These are phyloP conservation scores for Acanthacorydalis orientalis DNA, from an alignment of 2,888 invertebrate genomes.

Conservation along the genomic window DNA sequence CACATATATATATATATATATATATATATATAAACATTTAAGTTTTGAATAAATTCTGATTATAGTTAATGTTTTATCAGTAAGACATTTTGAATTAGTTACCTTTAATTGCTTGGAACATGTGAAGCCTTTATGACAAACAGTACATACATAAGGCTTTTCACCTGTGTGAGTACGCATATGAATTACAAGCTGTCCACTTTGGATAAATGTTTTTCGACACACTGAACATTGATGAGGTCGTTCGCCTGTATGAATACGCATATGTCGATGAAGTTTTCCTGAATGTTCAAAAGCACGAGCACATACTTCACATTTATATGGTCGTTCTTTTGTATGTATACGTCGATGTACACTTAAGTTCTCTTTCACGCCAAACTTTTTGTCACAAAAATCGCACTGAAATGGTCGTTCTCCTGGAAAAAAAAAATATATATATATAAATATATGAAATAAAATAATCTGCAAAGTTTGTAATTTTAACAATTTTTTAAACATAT, in stretches of 20 bases:
- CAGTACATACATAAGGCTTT: slow-evolving; percentile 63
- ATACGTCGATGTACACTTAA: slow-evolving; percentile 77
- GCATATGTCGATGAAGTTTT: slow-evolving; percentile 76
- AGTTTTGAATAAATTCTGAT: too few relatives aligned
- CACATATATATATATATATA: too few relatives aligned
- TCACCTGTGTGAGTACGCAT: slow-evolving; percentile 76
- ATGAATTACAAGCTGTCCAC: slow-evolving; percentile 80
- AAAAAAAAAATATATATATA: neutral
- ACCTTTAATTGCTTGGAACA: slow-evolving; percentile 75
- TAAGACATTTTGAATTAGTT: neutral
- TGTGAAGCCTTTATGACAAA: slow-evolving; percentile 82
- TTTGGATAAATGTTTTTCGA: slow-evolving; percentile 79
- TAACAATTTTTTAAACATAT: neutral
- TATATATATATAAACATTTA: too few relatives aligned
- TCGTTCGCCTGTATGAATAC: slow-evolving; percentile 79
- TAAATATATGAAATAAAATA: neutral
- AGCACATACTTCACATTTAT: slow-evolving; percentile 75
- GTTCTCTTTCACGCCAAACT: slow-evolving; percentile 85
- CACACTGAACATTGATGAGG: slow-evolving; percentile 81
- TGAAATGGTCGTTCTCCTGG: slow-evolving; percentile 73
- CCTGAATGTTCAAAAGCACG: slow-evolving; percentile 84
- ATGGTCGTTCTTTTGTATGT: slow-evolving; percentile 82
- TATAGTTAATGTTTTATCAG: too few relatives aligned
- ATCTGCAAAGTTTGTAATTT: neutral
- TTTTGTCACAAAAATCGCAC: slow-evolving; percentile 83